Base-by-base conservation (phyloP, 1,140 invertebrate genomes). In the Tyrophagus putrescentiae region DNA sequence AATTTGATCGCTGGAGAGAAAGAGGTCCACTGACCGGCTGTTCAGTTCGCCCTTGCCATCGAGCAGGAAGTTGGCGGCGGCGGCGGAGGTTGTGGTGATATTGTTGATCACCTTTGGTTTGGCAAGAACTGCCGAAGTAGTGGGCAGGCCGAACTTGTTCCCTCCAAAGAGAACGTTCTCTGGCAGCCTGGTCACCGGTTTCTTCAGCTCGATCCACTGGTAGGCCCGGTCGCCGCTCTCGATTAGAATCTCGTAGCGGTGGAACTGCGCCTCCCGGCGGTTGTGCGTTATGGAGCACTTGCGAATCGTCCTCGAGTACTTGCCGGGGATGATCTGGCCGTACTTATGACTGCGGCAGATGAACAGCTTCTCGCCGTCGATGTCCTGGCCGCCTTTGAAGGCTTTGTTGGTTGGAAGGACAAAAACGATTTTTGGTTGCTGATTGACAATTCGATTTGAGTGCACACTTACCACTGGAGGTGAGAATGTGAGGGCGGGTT, bases 271-370 rank as follows among this genome's bases (percentile, higher is more conserved):
- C 50, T 59, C 57, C 25, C 16, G 16, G 9, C 29, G 3, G 36
- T 59, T 48, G 27, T 45, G 21, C 18, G 3, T 25, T 1, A 59
- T 34, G 2, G 25, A 42, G 50, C 57, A 59, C 27, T 59, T 59
- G 25, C 39, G 29, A 21, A 59, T 21, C 5, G 2, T 25, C 9
- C 9, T 9, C 11, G 57, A 59, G 50, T 44, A 59, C 25, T 59
- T 59, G 6, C 57, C 57, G 11, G 57, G 57, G n/a, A 59, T 59
- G 23, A 45, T 42, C 27, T 59, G 36, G 33, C 39, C 39, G 33
- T 16, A 45, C 36, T 45, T 28, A 28, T 39, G n/a, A 1, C 16
- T 42, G 6, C 57, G 57, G 34, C 57, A 59, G 7, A 59, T 44
- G 21, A 44, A 59, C 25, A 59, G 31, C n/a, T 41, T 7, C 36